Conservation (phyloP, 2,797 vertebrate species). For the Vipera latastei region DNA sequence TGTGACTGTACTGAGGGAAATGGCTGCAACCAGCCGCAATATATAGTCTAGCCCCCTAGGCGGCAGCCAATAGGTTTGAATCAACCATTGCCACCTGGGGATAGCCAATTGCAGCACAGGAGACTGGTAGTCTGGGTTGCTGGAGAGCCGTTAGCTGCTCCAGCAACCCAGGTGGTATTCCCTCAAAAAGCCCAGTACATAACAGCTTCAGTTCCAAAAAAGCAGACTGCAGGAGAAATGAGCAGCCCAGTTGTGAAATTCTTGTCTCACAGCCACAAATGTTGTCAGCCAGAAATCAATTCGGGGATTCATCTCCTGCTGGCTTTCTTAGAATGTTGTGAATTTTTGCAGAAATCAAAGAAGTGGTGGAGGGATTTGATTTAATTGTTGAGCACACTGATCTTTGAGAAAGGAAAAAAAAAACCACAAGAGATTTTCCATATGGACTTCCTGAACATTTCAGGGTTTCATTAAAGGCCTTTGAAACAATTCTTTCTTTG, state of each 20-base stretch:
- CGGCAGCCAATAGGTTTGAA: too few relatives aligned
- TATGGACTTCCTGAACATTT: slow-evolving; percentile 8
- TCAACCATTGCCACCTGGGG: too few relatives aligned
- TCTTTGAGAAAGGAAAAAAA: not conserved
- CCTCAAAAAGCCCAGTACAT: too few relatives aligned
- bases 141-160: too few relatives aligned
- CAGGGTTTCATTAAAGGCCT: slow-evolving; percentile 51
- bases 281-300: slow-evolving; percentile 42
- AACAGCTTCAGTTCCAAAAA: not conserved
- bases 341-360: not conserved
- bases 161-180: too few relatives aligned
- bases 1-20: too few relatives aligned
- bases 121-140: too few relatives aligned
- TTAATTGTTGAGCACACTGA: not conserved
- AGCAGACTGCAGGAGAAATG: not conserved
- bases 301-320: slow-evolving; percentile 5
- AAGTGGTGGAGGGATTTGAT: not conserved
- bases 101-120: too few relatives aligned
- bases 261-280: slow-evolving; percentile 10
- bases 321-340: slow-evolving; percentile 42
- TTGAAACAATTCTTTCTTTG: slow-evolving; percentile 66
- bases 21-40: too few relatives aligned
- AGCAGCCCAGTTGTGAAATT: not conserved
- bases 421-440: not conserved
- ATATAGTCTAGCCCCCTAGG: too few relatives aligned